These are phyloP conservation scores for Drosophila gaucha DNA, from an alignment of 2,888 invertebrate species.

Conservation along the genomic window DNA sequence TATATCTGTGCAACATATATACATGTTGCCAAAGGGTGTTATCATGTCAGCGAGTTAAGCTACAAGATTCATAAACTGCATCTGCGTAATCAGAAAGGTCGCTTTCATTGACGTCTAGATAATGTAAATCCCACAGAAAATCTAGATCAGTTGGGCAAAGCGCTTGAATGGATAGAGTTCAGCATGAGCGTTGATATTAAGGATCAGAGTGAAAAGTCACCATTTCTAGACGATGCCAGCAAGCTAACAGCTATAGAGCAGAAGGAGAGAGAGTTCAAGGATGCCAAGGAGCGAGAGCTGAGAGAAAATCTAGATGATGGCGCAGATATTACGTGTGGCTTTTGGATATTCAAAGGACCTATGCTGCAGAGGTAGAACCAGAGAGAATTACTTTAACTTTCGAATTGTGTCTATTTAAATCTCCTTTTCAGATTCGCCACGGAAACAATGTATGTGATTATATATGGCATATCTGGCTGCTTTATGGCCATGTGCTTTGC, in stretches of 20 bases:
- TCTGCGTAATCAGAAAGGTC: neutral
- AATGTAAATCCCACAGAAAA: neutral
- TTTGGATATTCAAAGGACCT: slow-evolving; percentile 86
- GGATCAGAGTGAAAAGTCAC: slow-evolving; percentile 13
- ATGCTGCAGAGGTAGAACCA: slow-evolving; percentile 86
- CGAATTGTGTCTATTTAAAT: neutral
- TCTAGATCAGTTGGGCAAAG: slow-evolving; percentile 5
- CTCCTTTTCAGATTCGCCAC: slow-evolving; percentile 77
- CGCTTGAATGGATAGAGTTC: neutral
- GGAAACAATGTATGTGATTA: slow-evolving; percentile 85
- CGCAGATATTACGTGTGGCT: slow-evolving; percentile 85
- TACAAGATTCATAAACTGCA: slow-evolving; percentile 5
- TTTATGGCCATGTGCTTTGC: slow-evolving; percentile 88
- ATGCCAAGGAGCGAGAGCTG: neutral
- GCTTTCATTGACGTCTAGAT: slow-evolving; percentile 5
- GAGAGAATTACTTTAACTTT: rapidly evolving
- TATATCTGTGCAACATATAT: neutral
- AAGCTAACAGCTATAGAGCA: neutral
- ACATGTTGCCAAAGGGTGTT: neutral
- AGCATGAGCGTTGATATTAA: slow-evolving; percentile 15
- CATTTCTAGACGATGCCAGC: slow-evolving; percentile 15
- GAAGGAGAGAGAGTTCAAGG: slow-evolving; percentile 3
- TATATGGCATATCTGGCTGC: slow-evolving; percentile 89
- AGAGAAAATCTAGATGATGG: neutral
- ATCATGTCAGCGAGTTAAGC: slow-evolving; percentile 1